Evolutionary conservation across 2,113 vertebrate genomes (phyloP), one percentile per base, ranked within the genome.

Genomic region (Caretta caretta): DNA sequence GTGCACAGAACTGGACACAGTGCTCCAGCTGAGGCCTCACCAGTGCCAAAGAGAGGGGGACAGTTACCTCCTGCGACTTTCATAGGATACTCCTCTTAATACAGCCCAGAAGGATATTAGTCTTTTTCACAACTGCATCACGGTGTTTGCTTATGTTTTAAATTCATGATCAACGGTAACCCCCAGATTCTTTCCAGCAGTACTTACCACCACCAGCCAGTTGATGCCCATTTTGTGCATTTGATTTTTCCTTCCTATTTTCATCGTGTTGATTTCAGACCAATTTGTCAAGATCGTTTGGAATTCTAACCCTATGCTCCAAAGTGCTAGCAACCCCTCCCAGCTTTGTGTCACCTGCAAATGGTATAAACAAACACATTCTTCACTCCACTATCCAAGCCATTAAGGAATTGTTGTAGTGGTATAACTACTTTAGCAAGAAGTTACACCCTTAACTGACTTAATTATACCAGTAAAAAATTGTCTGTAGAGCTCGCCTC

Each of bases 111-210:
- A 69, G 65, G 17, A 4, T 20, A 69, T n/a, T 69, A 19, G 16
- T n/a, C 35, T n/a, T n/a, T 29, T 59, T 38, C 65, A n/a, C 35
- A 38, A 69, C 35, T n/a, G 35, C 65, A 8, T 69, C n/a, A 65
- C 16, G 6, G 4, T 69, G 17, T 38, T 69, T 8, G 16, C 31
- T 19, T 7, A 9, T 20, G 19, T 38, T n/a, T n/a, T 38, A n/a
- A 38, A 69, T 20, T 19, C 19, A 10, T n/a, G 8, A 8, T 10
- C 4, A 4, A 20, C 31, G 2, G 8, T 38, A 38, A 2, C 5
- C 35, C 65, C 65, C 16, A 19, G 31, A 65, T 65, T 14, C 14
- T 65, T 65, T 65, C 31, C n/a, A 69, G 65, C n/a, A n/a, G 35
- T 38, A 38, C 35, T 38, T 38, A 69, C 35, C 35, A 69, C 19